Evolutionary conservation across 2,797 vertebrate genomes (phyloP), one percentile per base, ranked within the genome.

Genomic region (Oryzias sinensis): DNA sequence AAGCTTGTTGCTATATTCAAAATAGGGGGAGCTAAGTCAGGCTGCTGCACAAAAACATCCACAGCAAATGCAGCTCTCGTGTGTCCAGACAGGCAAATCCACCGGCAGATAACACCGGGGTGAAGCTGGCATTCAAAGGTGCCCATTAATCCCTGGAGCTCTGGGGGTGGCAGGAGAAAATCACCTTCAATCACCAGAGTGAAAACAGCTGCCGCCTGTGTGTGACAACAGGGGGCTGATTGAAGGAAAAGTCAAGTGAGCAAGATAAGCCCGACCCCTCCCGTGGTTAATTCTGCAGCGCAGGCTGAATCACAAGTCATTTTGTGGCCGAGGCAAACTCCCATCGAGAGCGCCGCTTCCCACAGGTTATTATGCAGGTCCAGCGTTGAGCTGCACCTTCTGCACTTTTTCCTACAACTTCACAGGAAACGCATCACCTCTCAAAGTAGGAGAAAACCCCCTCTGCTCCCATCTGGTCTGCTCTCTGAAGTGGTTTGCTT

Each of bases 1-100:
- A 1, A 17, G n/a, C 64, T 53, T 79, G 64, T 80, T 49, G 44
- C 48, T 6, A 49, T 59, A 83, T 83, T 81, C 69, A 82, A 86
- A 87, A 67, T 1, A 71, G 65, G 41, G 20, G 18, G 17, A n/a
- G 68, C 61, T 75, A 52, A 75, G 20, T 22, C 66, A 71, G 70
- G 60, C 56, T 44, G 49, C 37, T 25, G n/a, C 33, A 14, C 17
- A 9, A 14, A 60, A 52, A 53, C 57, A 51, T n/a, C 18, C 40
- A 66, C 24, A 56, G 22, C 8, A 3, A 3, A 25, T n/a, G 4
- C 61, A 46, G 33, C 64, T 70, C 62, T 50, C 40, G 45, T 45
- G 70, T 47, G 42, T 65, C 59, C 56, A 74, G 57, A 65, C 14
- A 64, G 49, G 53, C 57, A 7, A 37, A 59, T 78, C 54, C 45